Conservation (phyloP, 2,797 vertebrate species). For the Hephaestus fuliginosus region DNA sequence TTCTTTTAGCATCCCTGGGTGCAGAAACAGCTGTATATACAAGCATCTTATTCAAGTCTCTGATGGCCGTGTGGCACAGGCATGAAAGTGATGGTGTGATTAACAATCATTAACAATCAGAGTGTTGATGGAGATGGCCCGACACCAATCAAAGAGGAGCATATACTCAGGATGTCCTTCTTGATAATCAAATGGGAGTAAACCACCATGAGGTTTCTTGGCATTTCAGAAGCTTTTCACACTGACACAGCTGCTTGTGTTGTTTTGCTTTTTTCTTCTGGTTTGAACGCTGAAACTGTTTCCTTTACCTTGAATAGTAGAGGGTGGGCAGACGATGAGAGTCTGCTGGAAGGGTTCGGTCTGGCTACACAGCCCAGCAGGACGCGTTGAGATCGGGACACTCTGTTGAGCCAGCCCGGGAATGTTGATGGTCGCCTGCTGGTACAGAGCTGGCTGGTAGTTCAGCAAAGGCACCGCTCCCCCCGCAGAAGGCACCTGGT, state of each 20-base stretch:
- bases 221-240: neutral
- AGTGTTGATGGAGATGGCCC: neutral
- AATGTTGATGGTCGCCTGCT: slow-evolving; percentile 97
- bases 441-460: slow-evolving; percentile 97
- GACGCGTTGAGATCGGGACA: slow-evolving; percentile 93
- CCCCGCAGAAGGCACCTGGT: slow-evolving; percentile 94
- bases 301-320: slow-evolving; percentile 92
- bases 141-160: neutral
- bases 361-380: slow-evolving; percentile 94
- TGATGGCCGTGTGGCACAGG: neutral
- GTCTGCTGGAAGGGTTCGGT: slow-evolving; percentile 98
- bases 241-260: neutral
- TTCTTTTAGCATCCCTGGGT: neutral
- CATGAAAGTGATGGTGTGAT: neutral
- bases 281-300: neutral
- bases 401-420: slow-evolving; percentile 95
- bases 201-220: neutral
- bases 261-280: neutral
- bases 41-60: neutral
- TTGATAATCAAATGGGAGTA: neutral
- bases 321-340: slow-evolving; percentile 96
- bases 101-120: neutral
- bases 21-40: neutral
- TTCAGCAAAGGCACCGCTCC: slow-evolving; percentile 95
- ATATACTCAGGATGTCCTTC: neutral